Evolutionary conservation across 2,113 vertebrate species (phyloP).

Genomic region (Callopanchax toddi): DNA sequence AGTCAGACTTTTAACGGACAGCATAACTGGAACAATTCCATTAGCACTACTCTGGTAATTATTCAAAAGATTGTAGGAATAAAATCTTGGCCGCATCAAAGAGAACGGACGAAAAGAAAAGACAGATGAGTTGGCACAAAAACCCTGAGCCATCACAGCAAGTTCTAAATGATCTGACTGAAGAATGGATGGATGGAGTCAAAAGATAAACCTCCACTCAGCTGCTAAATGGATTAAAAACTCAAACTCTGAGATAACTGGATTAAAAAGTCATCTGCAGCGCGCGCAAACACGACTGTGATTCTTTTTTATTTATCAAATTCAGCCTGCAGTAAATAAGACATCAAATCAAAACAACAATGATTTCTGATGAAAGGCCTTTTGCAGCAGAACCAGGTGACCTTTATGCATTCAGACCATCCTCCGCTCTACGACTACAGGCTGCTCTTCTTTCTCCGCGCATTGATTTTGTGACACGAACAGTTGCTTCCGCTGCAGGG

Average conservation of each 20-base stretch:
- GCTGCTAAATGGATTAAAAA: constrained; percentile 24
- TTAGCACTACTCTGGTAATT: constrained; percentile 23
- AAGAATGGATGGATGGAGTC: constrained; percentile 57
- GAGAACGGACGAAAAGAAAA: constrained; percentile 40
- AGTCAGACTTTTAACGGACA: neutral
- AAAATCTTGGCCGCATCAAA: constrained; percentile 31
- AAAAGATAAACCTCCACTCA: constrained; percentile 50
- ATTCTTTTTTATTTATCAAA: no score
- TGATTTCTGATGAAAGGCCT: no score
- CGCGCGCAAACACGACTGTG: no score
- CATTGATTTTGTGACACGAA: constrained; percentile 59
- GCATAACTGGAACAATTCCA: neutral
- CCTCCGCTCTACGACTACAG: neutral
- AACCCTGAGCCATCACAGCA: constrained; percentile 44
- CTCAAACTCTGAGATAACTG: constrained; percentile 35
- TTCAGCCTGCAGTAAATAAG: no score
- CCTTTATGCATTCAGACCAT: no score
- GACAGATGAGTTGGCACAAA: constrained; percentile 58
- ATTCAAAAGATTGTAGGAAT: constrained; percentile 1
- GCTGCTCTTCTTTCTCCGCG: neutral
- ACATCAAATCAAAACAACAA: no score
- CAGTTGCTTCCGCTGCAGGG: constrained; percentile 51
- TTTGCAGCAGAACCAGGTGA: no score
- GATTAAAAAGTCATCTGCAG: constrained; percentile 33
- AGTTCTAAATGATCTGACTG: constrained; percentile 36